Conservation (phyloP, 1,140 invertebrate genomes). For the honey bee (Apis mellifera) region DNA sequence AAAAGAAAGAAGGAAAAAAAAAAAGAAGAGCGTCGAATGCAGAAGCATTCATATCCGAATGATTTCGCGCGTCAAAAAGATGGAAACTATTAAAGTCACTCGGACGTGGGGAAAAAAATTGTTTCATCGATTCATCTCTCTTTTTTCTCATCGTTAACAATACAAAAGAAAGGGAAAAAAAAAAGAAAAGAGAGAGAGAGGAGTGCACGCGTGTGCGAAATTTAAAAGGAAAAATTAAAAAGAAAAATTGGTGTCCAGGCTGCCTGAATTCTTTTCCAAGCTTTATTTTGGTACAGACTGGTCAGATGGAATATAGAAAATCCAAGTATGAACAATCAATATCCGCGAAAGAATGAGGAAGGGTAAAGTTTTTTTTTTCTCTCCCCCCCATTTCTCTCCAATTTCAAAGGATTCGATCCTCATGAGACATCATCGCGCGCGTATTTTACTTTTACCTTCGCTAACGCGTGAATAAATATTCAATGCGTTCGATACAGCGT, state of each 20-base stretch:
- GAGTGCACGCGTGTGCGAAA: neutral
- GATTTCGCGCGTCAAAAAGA: conserved; percentile 8
- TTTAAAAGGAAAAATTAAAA: neutral
- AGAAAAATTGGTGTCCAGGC: neutral
- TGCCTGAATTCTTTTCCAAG: neutral
- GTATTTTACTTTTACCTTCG: conserved; percentile 25
- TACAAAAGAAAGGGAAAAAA: neutral
- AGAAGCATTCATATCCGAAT: conserved; percentile 8
- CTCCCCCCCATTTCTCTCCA: neutral
- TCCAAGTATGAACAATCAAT: conserved; percentile 8
- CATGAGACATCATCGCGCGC: neutral
- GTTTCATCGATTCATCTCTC: neutral
- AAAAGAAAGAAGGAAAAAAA: neutral
- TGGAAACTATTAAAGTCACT: neutral
- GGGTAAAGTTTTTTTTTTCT: neutral
- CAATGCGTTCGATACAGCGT: too few species aligned
- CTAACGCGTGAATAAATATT: neutral
- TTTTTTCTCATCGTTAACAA: neutral
- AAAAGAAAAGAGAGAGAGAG: neutral
- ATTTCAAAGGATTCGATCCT: neutral
- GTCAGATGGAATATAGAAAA: neutral
- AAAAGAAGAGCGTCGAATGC: neutral
- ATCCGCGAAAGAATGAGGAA: neutral
- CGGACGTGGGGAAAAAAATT: conserved; percentile 5
- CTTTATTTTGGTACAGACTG: neutral